Percentiles rank a stretch among this genome's conserved stretches.
These are phyloP conservation scores for Heliconius hermathena DNA, from an alignment of 1,140 invertebrate species.

Conservation along the genomic window DNA sequence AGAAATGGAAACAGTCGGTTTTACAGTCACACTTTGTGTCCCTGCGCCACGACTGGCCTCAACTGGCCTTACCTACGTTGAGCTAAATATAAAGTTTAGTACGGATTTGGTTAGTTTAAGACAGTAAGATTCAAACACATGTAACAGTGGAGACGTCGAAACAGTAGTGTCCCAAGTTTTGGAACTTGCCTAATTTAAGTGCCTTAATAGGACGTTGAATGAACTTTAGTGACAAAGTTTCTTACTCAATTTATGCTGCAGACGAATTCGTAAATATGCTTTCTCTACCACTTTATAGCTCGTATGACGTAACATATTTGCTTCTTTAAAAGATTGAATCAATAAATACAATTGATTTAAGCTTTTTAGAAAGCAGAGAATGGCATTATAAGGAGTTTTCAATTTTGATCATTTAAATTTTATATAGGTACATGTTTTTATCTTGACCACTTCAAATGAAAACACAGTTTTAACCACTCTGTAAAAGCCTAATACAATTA, in stretches of 20 bases:
- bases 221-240: conserved; percentile 21
- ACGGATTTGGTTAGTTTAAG: conserved; percentile 13
- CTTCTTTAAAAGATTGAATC: neutral
- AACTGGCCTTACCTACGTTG: neutral
- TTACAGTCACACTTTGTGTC: too few relatives aligned
- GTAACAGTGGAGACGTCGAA: conserved; percentile 15
- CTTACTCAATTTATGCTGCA: conserved; percentile 21
- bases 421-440: too few relatives aligned
- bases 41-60: too few relatives aligned
- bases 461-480: too few relatives aligned
- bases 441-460: too few relatives aligned
- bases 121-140: conserved; percentile 20
- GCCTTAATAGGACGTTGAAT: conserved; percentile 21
- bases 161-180: conserved; percentile 5
- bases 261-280: conserved; percentile 16
- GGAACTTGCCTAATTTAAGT: conserved; percentile 17
- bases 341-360: neutral
- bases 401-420: too few relatives aligned
- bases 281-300: neutral
- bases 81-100: neutral
- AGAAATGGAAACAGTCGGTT: too few relatives aligned
- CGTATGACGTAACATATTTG: neutral
- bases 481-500: too few relatives aligned
- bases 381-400: too few relatives aligned
- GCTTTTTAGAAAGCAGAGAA: too few relatives aligned